Percentiles rank a stretch among this genome's conserved stretches.
phyloP scores from a whole-genome alignment of 2,113 vertebrate species.

The Rhipidura dahli region DNA sequence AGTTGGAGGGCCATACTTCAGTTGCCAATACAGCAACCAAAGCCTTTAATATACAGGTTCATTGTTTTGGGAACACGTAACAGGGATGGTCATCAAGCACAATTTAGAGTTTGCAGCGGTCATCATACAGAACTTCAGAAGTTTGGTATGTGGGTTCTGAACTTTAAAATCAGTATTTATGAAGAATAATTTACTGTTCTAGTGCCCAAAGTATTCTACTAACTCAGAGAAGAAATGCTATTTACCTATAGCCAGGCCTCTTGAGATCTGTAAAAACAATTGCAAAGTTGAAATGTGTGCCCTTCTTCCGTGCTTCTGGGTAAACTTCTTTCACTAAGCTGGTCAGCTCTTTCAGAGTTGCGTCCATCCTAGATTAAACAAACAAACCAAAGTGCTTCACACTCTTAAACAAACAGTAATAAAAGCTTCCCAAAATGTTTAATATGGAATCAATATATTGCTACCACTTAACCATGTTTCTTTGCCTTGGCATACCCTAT shows the following conservation, averaged over 20 bases:
- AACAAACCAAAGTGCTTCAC: background rate
- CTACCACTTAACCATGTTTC: background rate
- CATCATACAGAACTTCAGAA: background rate
- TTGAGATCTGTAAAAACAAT: constrained; percentile 95
- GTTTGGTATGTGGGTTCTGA: background rate
- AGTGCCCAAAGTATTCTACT: background rate
- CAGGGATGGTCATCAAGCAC: accelerated
- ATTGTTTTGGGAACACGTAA: background rate
- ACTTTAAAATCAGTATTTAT: background rate
- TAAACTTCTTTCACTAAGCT: constrained; percentile 97
- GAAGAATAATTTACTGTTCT: background rate
- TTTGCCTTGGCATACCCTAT: background rate
- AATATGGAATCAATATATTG: background rate
- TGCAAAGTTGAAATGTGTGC: constrained; percentile 95
- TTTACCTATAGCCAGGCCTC: constrained; percentile 90
- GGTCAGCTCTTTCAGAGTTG: constrained; percentile 94
- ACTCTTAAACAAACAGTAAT: background rate
- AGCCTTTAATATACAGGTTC: background rate
- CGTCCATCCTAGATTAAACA: constrained; percentile 88
- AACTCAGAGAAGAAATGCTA: background rate
- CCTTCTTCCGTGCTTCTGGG: constrained; percentile 95
- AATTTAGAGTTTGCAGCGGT: accelerated
- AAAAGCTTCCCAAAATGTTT: background rate
- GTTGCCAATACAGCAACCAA: background rate
- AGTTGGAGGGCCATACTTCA: accelerated